phyloP scores from a whole-genome alignment of 2,113 vertebrate species.

The Albula goreensis region DNA sequence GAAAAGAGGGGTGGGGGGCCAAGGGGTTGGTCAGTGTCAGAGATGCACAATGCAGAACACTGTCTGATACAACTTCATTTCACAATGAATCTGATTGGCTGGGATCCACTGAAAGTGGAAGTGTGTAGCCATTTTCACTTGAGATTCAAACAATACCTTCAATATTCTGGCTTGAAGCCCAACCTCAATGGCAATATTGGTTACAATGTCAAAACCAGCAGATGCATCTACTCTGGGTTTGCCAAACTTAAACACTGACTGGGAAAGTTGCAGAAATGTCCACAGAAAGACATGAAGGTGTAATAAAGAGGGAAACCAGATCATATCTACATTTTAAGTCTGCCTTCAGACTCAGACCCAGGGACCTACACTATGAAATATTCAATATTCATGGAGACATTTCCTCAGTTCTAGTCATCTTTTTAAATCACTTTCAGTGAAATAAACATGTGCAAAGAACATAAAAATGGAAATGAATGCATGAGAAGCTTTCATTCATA shows the following conservation, averaged over 20 bases:
- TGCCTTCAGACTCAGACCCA: too few relatives aligned
- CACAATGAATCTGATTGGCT: background rate
- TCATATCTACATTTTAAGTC: background rate
- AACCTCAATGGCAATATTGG: background rate
- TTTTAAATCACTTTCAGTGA: background rate
- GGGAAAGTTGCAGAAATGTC: background rate
- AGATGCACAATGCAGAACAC: constrained; percentile 20
- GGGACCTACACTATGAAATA: background rate
- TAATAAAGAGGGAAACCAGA: background rate
- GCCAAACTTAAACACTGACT: background rate
- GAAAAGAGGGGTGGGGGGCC: constrained; percentile 31
- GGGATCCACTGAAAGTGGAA: constrained; percentile 4
- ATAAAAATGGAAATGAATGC: background rate
- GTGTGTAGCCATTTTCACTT: background rate
- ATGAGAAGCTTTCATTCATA: too few relatives aligned
- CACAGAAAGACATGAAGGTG: background rate
- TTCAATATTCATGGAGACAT: background rate
- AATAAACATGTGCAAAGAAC: background rate
- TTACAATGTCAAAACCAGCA: background rate
- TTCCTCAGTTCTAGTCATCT: background rate
- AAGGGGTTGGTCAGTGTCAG: constrained; percentile 12
- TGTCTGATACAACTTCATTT: constrained; percentile 1
- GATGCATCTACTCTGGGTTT: background rate
- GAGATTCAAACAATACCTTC: background rate
- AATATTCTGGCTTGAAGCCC: background rate